These are phyloP conservation scores for Drosophila stalkeri DNA, from an alignment of 2,888 invertebrate genomes.

Conservation along the genomic window DNA sequence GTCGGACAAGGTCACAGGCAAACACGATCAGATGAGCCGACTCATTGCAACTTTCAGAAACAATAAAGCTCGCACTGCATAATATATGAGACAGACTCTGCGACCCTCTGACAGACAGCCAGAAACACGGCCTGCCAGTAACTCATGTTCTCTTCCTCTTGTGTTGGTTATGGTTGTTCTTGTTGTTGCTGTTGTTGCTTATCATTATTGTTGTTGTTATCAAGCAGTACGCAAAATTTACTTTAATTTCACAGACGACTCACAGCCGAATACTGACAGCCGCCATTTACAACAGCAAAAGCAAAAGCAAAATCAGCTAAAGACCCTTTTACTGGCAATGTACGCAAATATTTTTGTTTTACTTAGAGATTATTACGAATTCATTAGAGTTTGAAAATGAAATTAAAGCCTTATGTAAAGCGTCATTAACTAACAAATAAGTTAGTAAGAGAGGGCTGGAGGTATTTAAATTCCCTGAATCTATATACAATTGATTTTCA, in stretches of 20 bases:
- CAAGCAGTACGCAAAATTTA: slow-evolving; percentile 37
- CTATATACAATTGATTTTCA: not conserved
- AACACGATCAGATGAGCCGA: slow-evolving; percentile 36
- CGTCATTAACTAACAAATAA: slow-evolving; percentile 16
- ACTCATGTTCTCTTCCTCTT: slow-evolving; percentile 24
- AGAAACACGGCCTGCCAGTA: slow-evolving; percentile 36
- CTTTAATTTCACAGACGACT: slow-evolving; percentile 48
- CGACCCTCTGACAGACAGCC: slow-evolving; percentile 52
- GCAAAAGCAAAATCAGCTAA: not conserved
- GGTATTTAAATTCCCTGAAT: not conserved
- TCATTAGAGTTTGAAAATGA: slow-evolving; percentile 68
- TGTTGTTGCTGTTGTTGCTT: not conserved
- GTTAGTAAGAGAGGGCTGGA: too few species aligned
- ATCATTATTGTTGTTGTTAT: slow-evolving; percentile 6
- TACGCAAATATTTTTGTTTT: slow-evolving; percentile 26
- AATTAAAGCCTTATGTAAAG: slow-evolving; percentile 54
- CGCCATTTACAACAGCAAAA: not conserved
- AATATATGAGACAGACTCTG: slow-evolving; percentile 59
- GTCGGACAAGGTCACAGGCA: slow-evolving; percentile 32
- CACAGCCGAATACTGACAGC: slow-evolving; percentile 11
- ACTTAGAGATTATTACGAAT: slow-evolving; percentile 68
- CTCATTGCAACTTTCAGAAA: slow-evolving; percentile 67
- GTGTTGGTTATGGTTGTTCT: not conserved
- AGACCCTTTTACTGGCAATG: not conserved
- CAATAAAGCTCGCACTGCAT: slow-evolving; percentile 72